Conservation (phyloP, 2,113 vertebrate genomes). For the Hemichromis elongatus region DNA sequence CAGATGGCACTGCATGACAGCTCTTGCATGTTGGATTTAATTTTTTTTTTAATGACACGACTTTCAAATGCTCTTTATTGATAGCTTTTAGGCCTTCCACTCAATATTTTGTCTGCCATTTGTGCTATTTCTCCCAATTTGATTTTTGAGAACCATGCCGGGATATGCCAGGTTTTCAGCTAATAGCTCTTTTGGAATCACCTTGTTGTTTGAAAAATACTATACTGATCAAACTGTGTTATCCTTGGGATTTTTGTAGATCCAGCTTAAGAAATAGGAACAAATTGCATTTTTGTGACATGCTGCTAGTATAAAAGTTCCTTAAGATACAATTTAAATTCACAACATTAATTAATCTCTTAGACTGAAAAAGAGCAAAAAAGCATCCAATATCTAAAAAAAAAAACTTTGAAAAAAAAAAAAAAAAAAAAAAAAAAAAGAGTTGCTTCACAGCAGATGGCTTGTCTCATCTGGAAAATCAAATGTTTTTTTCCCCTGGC, state of each 20-base stretch:
- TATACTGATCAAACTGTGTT: background rate
- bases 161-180: background rate
- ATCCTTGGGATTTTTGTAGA: background rate
- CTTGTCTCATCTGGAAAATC: constrained; percentile 16
- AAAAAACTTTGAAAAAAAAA: background rate
- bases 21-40: background rate
- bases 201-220: background rate
- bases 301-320: background rate
- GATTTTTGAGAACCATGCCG: background rate
- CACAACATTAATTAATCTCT: background rate
- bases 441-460: constrained; percentile 9
- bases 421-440: background rate
- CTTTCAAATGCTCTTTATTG: background rate
- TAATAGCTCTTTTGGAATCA: background rate
- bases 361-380: background rate
- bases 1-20: background rate
- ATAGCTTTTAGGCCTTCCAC: background rate
- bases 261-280: background rate
- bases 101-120: background rate
- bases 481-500: constrained; percentile 23
- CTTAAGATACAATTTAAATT: background rate
- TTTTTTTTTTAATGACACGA: background rate
- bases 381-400: background rate
- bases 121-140: background rate
- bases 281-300: background rate